These are phyloP conservation scores for Peromyscus californicus DNA, from an alignment of 2,113 vertebrate genomes.

Conservation along the genomic window DNA sequence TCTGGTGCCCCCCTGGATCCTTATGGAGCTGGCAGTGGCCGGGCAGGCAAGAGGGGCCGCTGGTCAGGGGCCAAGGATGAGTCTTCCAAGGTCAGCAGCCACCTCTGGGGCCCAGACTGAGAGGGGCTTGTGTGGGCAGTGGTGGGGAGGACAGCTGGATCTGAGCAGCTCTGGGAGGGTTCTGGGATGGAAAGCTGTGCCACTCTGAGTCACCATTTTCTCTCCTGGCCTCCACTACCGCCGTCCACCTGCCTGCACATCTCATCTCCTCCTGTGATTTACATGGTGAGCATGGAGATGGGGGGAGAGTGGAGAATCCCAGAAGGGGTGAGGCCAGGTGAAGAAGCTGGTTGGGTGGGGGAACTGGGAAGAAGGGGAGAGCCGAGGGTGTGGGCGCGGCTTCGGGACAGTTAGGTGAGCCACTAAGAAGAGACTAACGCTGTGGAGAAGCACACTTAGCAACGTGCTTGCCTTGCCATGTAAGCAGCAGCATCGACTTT, in stretches of 20 bases:
- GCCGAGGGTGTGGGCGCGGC: accelerated
- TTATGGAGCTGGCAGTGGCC: conserved; percentile 90
- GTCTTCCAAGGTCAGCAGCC: conserved; percentile 90
- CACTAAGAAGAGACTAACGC: not conserved
- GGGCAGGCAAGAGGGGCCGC: conserved; percentile 89
- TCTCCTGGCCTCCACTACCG: not conserved
- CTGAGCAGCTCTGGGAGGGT: not conserved
- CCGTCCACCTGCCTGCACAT: not conserved
- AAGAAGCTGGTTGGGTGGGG: not conserved
- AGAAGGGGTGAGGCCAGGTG: not conserved
- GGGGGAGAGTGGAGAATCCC: not conserved
- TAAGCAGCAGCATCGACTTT: not conserved
- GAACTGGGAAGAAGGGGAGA: not conserved
- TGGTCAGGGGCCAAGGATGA: conserved; percentile 94
- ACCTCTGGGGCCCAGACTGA: not conserved
- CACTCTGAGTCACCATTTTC: not conserved
- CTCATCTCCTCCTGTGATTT: not conserved
- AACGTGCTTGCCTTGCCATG: too few species aligned
- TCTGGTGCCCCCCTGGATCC: conserved; percentile 92
- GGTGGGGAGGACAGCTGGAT: not conserved
- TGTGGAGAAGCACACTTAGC: not conserved
- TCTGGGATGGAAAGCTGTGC: not conserved
- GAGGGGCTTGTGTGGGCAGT: not conserved
- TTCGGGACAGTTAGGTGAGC: too few species aligned
- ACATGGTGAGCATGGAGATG: conserved; percentile 68